Evolutionary conservation across 2,113 vertebrate species (phyloP).

Genomic region (Lasiurus borealis): DNA sequence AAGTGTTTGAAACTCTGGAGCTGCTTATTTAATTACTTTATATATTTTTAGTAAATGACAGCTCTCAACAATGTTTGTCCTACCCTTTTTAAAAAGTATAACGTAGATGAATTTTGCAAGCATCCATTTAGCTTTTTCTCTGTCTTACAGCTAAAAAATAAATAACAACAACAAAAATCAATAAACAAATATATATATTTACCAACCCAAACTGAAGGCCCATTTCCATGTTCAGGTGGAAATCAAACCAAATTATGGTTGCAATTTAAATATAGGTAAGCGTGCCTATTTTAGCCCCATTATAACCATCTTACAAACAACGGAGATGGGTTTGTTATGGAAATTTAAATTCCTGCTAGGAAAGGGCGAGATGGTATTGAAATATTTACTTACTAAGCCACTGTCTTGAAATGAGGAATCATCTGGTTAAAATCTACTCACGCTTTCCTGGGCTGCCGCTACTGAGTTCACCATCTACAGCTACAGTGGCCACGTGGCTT

Average conservation of each 20-base stretch:
- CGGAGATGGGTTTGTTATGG: not conserved
- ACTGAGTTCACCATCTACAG: not conserved
- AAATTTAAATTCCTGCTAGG: not conserved
- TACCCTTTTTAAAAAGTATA: not conserved
- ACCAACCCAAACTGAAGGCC: slow-evolving; percentile 4
- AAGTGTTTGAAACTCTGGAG: slow-evolving; percentile 1
- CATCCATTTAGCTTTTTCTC: not conserved
- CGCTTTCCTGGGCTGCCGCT: not conserved
- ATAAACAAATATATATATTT: not conserved
- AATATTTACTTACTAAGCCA: not conserved
- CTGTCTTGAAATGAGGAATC: slow-evolving; percentile 1
- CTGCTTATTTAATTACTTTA: not conserved
- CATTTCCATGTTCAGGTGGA: not conserved
- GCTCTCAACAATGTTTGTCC: not conserved
- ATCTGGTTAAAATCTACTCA: slow-evolving; percentile 25
- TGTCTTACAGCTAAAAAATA: not conserved
- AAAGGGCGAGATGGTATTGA: not conserved
- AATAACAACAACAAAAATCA: not conserved
- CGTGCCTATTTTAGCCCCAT: not conserved
- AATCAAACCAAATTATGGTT: slow-evolving; percentile 52
- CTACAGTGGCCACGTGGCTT: not conserved
- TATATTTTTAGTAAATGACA: slow-evolving; percentile 22
- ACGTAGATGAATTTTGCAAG: slow-evolving; percentile 29
- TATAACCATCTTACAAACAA: not conserved
- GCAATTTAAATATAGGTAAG: slow-evolving; percentile 25